Evolutionary conservation across 92 coral and sea anemone genomes (phyloP).

Genomic region (Anthopleura xanthogrammica): DNA sequence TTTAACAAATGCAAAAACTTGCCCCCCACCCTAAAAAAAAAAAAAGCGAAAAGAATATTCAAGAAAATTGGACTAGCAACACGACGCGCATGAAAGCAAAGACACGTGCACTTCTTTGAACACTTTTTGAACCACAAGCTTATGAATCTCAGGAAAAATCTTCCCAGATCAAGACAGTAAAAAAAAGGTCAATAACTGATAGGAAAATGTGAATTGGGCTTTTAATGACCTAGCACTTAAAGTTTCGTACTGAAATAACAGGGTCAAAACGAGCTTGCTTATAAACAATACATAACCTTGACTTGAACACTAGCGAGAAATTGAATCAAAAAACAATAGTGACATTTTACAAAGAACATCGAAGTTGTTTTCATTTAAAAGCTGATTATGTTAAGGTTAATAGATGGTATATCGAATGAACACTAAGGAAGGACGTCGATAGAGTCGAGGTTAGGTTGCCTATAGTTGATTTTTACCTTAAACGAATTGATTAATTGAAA

Average conservation of each 20-base stretch:
- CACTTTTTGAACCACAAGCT: background rate
- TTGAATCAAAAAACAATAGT: background rate
- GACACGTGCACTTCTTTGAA: background rate
- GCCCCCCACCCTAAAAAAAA: background rate
- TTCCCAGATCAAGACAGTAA: background rate
- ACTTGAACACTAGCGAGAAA: background rate
- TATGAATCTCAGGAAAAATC: background rate
- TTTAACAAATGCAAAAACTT: background rate
- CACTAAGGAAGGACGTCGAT: background rate
- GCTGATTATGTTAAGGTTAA: too few species aligned
- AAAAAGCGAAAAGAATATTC: background rate
- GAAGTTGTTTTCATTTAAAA: too few species aligned
- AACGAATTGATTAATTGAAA: constrained; percentile 2
- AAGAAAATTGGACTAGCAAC: background rate
- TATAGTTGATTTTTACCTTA: too few species aligned
- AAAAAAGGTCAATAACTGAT: background rate
- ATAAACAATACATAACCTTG: background rate
- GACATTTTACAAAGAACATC: too few species aligned
- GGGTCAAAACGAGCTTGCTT: background rate
- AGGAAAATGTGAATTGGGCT: background rate
- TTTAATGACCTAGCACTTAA: background rate
- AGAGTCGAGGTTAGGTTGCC: too few species aligned
- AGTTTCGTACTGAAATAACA: background rate
- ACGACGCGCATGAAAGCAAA: background rate
- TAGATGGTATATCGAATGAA: too few species aligned